Base-by-base conservation (phyloP, 2,888 invertebrate species). In the Toxonevra muliebris region DNA sequence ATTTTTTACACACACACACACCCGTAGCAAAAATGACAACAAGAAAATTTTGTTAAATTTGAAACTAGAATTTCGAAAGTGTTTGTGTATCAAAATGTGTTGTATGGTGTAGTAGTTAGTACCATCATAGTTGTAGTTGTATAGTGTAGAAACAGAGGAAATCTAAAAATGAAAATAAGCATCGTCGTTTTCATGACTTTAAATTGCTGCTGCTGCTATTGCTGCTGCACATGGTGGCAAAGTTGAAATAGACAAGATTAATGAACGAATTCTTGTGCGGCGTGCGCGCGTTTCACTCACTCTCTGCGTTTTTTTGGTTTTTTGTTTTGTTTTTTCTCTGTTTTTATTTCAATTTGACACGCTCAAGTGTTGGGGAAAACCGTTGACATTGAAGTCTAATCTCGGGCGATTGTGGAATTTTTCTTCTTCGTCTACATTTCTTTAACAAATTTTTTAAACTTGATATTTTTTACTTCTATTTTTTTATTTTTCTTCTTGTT, bases 241-340 rank as follows among this genome's bases (percentile, higher is more conserved):
- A 48, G 15, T 48, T 48, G 48, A 48, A 48, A 48, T 48, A 15
- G 48, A 48, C n/a, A 48, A 48, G 11, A 48, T 48, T 48, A 48
- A 48, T 48, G 48, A 48, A 48, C 48, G 10, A 48, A 48, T 48
- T 48, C 48, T 48, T 48, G 48, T 48, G 10, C 4, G 48, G 13
- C 15, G 48, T 30, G 30, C 30, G 30, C 30, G 30, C 30, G 30
- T 7, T 30, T 7, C 30, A 30, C 30, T 30, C 30, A 7, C 3
- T 2, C 30, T 30, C 30, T 7, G 5, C 48, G 45, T 45, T 13
- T 45, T 45, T 11, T 45, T 48, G 11, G 48, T 10, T 13, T 10
- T 7, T 10, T 9, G 45, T 48, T 12, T n/a, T 48, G 48, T 48
- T 48, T 13, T 48, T 48, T 13, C 15, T 30, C 7, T 30, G 30